Base-by-base conservation (phyloP, 2,888 invertebrate species). In the Trachelus stipa region DNA sequence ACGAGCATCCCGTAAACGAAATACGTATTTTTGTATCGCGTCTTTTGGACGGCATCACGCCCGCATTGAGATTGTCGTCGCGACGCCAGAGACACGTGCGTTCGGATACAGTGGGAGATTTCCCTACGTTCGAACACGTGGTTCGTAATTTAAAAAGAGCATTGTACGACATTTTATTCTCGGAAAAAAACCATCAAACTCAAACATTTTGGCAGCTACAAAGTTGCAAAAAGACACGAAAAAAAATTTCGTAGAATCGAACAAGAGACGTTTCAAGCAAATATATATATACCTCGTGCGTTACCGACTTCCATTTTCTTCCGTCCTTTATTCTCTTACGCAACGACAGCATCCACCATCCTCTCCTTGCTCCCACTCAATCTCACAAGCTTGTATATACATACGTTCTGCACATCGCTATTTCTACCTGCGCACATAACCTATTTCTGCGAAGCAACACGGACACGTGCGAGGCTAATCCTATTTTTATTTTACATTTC, bases 31-130 rank as follows among this genome's bases (percentile, higher is more conserved):
- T 71, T 34, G 71, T 31, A 71, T 23, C 31, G 71, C 31, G 71
- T 31, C 71, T 71, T 71, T 71, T 34, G 31, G 71, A 71, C 71
- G 71, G 71, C 71, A 34, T 71, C 71, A 71, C 71, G 31, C 71
- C 31, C 33, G 31, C 71, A n/a, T n/a, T 23, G 23, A 56, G 23
- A 56, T 9, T 9, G 23, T 9, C 23, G 56, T 56, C 56, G 56
- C 56, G 56, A 6, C 31, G 6, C 71, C 11, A n/a, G 9, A 31
- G 15, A n/a, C 71, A 34, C 56, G 71, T 71, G 71, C 12, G 31
- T 71, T 71, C 71, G 71, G 33, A 1, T 23, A 34, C 31, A 71
- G 31, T 31, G 31, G 31, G 31, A 31, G 71, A 71, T 71, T 71
- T 71, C 71, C 71, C 71, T 34, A 9, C 23, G 56, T 23, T 15